Evolutionary conservation across 2,888 invertebrate species (phyloP).

Genomic region (Ormia ochracea): DNA sequence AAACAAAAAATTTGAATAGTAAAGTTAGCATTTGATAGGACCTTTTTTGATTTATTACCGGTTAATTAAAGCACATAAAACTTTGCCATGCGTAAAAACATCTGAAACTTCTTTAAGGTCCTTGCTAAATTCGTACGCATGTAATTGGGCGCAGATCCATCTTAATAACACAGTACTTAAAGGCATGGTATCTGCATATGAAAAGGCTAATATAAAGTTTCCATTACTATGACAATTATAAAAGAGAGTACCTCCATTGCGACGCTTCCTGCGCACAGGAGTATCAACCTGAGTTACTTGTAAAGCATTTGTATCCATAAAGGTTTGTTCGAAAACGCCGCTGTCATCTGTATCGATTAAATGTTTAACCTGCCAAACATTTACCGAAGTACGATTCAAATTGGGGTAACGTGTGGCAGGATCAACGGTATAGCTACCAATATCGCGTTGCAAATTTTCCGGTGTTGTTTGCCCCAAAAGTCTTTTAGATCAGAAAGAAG

Average conservation of each 20-base stretch:
- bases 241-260: constrained; percentile 74
- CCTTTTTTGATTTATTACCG: constrained; percentile 67
- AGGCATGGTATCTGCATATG: constrained; percentile 73
- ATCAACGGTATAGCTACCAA: constrained; percentile 90
- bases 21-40: neutral
- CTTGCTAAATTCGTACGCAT: constrained; percentile 72
- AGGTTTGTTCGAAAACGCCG: constrained; percentile 78
- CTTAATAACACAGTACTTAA: constrained; percentile 74
- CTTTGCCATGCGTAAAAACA: constrained; percentile 75
- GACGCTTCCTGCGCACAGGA: constrained; percentile 75
- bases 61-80: constrained; percentile 75
- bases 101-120: constrained; percentile 75
- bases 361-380: constrained; percentile 85
- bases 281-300: constrained; percentile 83
- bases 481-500: constrained; percentile 57
- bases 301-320: constrained; percentile 77
- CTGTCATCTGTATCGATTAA: constrained; percentile 86
- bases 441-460: constrained; percentile 94
- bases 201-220: too few species aligned
- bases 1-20: too few species aligned
- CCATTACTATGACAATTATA: too few species aligned
- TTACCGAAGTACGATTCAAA: constrained; percentile 85
- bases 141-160: constrained; percentile 76
- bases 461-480: constrained; percentile 94
- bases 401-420: constrained; percentile 92